Conservation (phyloP, 2,888 invertebrate species). For the Pemphredon lugubris region DNA sequence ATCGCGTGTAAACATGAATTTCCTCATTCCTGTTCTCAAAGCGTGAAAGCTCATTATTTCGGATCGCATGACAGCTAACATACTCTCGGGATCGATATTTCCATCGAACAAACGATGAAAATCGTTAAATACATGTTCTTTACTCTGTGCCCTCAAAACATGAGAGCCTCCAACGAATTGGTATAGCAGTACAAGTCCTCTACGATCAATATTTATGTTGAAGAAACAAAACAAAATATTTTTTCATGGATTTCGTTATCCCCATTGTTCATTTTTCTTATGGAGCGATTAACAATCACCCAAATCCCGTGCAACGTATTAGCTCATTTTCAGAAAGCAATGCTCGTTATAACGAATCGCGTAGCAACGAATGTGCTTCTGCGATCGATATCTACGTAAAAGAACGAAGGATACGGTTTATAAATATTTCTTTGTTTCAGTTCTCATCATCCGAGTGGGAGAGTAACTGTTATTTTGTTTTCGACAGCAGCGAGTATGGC, state of each 20-base stretch:
- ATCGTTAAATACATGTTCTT: constrained; percentile 12
- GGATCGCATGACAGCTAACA: constrained; percentile 7
- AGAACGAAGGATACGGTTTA: neutral
- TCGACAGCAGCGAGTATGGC: neutral
- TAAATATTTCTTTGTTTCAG: neutral
- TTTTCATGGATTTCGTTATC: too few relatives aligned
- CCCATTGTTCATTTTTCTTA: too few relatives aligned
- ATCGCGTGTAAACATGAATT: neutral
- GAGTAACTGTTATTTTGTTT: constrained; percentile 9
- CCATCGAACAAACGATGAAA: constrained; percentile 21
- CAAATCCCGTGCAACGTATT: too few relatives aligned
- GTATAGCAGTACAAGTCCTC: too few relatives aligned
- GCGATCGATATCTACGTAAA: constrained; percentile 29
- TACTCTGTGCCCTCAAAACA: neutral
- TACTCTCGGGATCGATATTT: constrained; percentile 20
- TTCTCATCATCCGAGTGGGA: neutral
- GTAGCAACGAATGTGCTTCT: neutral
- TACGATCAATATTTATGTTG: too few relatives aligned
- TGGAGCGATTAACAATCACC: too few relatives aligned
- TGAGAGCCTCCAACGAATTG: too few relatives aligned
- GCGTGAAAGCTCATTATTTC: constrained; percentile 18
- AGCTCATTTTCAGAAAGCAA: too few relatives aligned
- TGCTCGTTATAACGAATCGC: constrained; percentile 24
- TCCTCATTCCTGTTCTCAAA: neutral
- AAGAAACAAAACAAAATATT: too few relatives aligned